Percentiles rank a stretch among this genome's conserved stretches.
phyloP scores from a whole-genome alignment of 2,888 invertebrate genomes.

The Argyra leucocephala region DNA sequence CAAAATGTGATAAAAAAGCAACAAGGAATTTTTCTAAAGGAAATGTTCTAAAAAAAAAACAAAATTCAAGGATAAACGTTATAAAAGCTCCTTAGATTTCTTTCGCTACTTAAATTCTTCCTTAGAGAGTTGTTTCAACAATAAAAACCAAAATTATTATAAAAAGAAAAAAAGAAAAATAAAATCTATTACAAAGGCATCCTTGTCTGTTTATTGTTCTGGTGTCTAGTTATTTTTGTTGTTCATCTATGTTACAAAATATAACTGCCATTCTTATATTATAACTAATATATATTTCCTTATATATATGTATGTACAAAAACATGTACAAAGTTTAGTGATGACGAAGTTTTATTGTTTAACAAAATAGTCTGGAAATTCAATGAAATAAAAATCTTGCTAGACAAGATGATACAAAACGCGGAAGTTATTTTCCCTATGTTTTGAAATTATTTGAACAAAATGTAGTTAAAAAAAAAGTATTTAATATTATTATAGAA shows the following conservation, averaged over 20 bases:
- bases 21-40: neutral
- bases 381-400: neutral
- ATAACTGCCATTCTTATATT: neutral
- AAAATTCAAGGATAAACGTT: neutral
- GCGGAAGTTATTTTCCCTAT: neutral
- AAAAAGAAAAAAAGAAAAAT: too few species aligned
- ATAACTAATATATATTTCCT: too few species aligned
- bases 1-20: neutral
- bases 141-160: neutral
- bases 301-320: too few species aligned
- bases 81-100: neutral
- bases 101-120: neutral
- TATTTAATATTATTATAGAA: too few species aligned
- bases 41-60: neutral
- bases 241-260: neutral
- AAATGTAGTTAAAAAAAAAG: too few species aligned
- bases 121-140: neutral
- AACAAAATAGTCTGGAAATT: neutral
- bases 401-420: neutral
- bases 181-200: neutral
- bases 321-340: too few species aligned
- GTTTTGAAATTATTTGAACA: neutral
- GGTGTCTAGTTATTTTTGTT: neutral
- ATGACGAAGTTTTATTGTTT: neutral
- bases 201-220: conserved; percentile 3